Evolutionary conservation across 2,888 invertebrate species (phyloP).

Genomic region (Acleris emargana): DNA sequence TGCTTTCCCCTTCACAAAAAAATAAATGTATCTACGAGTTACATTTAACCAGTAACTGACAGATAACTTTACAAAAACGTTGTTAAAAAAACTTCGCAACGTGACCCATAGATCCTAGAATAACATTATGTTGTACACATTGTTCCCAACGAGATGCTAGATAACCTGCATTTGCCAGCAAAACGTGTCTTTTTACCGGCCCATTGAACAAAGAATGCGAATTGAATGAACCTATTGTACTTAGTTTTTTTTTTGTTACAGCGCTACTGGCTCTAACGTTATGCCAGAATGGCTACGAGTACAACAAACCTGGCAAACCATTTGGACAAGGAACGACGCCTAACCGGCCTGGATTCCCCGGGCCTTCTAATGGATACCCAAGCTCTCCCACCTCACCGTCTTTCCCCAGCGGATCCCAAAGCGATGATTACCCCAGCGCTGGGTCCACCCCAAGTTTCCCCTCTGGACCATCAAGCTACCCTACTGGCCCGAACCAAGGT

Average conservation of each 20-base stretch:
- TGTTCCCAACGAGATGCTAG: constrained; percentile 31
- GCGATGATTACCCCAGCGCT: constrained; percentile 49
- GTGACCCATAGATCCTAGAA: constrained; percentile 30
- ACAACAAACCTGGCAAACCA: constrained; percentile 87
- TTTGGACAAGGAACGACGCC: constrained; percentile 70
- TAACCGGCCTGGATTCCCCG: constrained; percentile 54
- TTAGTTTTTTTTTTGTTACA: constrained; percentile 53
- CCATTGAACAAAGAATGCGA: constrained; percentile 31
- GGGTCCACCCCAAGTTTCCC: constrained; percentile 61
- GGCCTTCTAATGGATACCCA: constrained; percentile 55
- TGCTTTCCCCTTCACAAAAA: too few species aligned
- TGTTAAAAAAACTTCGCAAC: constrained; percentile 15
- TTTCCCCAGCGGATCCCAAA: constrained; percentile 54
- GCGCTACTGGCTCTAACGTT: constrained; percentile 66
- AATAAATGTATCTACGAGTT: too few species aligned
- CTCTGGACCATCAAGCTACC: constrained; percentile 55
- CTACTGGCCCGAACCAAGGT: constrained; percentile 51
- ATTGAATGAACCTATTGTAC: constrained; percentile 33
- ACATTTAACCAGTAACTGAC: background rate
- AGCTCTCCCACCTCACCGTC: constrained; percentile 58
- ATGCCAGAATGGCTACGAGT: constrained; percentile 89
- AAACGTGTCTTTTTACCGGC: constrained; percentile 31
- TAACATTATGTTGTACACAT: constrained; percentile 34
- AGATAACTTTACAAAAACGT: constrained; percentile 7
- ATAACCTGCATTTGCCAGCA: constrained; percentile 17